Evolutionary conservation across 1,140 invertebrate species (phyloP).

Genomic region (Diorhabda sublineata): DNA sequence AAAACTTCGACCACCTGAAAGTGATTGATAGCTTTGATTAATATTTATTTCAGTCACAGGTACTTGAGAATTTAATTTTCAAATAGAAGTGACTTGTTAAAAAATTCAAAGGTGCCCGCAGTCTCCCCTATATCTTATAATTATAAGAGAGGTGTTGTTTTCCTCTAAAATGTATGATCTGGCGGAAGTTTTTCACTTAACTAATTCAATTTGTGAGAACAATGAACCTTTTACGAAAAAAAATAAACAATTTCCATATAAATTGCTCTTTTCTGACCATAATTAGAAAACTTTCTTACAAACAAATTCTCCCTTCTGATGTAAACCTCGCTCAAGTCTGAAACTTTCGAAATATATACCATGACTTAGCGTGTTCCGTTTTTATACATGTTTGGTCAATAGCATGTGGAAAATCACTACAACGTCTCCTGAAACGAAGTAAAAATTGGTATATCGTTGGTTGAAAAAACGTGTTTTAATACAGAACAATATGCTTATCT

Average conservation of each 20-base stretch:
- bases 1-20: too few relatives aligned
- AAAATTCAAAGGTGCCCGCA: too few relatives aligned
- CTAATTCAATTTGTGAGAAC: too few relatives aligned
- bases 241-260: not conserved
- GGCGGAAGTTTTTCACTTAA: too few relatives aligned
- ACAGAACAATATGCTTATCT: constrained; percentile 20
- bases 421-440: not conserved
- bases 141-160: too few relatives aligned
- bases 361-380: not conserved
- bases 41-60: too few relatives aligned
- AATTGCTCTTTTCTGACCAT: not conserved
- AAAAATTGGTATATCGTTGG: constrained; percentile 4
- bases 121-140: too few relatives aligned
- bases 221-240: too few relatives aligned
- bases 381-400: not conserved
- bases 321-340: not conserved
- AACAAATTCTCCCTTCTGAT: not conserved
- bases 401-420: constrained; percentile 13
- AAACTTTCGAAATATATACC: constrained; percentile 1
- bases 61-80: too few relatives aligned
- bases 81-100: too few relatives aligned
- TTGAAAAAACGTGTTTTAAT: constrained; percentile 10
- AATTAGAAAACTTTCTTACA: not conserved
- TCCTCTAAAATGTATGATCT: too few relatives aligned
- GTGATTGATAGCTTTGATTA: too few relatives aligned